These are phyloP conservation scores for Cylloceria caligata DNA, from an alignment of 2,888 invertebrate species.

Conservation along the genomic window DNA sequence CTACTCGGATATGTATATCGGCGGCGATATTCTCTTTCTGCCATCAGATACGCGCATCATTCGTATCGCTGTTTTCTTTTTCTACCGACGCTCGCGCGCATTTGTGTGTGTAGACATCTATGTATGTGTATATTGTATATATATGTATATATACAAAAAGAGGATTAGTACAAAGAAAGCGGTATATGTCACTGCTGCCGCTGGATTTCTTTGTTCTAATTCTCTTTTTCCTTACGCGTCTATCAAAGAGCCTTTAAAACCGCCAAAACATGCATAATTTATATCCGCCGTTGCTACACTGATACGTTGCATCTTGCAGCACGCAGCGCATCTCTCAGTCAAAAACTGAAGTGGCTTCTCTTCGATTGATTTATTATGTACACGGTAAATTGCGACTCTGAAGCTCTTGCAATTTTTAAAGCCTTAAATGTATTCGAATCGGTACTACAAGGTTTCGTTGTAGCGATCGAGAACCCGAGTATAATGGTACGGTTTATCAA, in stretches of 20 bases:
- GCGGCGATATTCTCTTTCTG: not conserved
- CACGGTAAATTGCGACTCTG: constrained; percentile 13
- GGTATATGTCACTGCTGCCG: not conserved
- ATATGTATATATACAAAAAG: too few relatives aligned
- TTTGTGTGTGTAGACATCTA: too few relatives aligned
- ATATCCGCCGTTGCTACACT: not conserved
- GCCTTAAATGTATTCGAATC: not conserved
- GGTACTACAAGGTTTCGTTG: not conserved
- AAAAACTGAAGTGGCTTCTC: not conserved
- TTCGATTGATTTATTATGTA: constrained; percentile 35
- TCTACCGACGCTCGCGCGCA: too few relatives aligned
- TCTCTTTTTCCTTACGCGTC: not conserved
- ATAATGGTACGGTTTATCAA: constrained; percentile 32
- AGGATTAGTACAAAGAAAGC: too few relatives aligned
- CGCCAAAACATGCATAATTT: constrained; percentile 50
- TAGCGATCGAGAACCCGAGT: constrained; percentile 21
- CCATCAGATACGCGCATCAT: not conserved
- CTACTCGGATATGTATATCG: constrained; percentile 29
- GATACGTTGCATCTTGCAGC: too few relatives aligned
- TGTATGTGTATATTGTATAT: too few relatives aligned
- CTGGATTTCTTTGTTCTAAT: constrained; percentile 14
- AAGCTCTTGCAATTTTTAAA: not conserved
- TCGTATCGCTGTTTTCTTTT: not conserved
- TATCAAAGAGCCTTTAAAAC: not conserved
- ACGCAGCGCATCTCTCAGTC: not conserved